These are phyloP conservation scores for Sipha maydis DNA, from an alignment of 2,888 invertebrate genomes.

Conservation along the genomic window DNA sequence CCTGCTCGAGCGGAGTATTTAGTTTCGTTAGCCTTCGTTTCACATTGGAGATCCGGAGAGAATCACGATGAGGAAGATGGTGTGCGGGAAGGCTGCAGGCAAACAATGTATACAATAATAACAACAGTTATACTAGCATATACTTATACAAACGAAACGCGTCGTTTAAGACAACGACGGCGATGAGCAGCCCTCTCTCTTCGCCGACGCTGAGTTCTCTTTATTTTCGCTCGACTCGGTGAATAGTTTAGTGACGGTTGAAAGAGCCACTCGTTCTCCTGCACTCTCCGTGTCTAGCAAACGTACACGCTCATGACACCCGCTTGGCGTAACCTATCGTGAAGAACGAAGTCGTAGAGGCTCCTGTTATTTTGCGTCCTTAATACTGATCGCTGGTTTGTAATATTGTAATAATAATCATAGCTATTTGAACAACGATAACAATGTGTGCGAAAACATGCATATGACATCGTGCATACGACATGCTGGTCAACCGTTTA, in stretches of 20 bases:
- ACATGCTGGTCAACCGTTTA: background rate
- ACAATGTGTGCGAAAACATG: background rate
- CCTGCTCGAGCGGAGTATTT: slow-evolving; percentile 9
- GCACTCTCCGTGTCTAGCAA: background rate
- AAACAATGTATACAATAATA: slow-evolving; percentile 27
- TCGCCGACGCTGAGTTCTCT: background rate
- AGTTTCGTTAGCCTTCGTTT: slow-evolving; percentile 47
- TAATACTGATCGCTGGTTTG: background rate
- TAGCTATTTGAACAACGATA: background rate
- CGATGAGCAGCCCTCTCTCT: background rate
- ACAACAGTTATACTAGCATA: background rate
- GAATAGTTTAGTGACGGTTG: slow-evolving; percentile 51
- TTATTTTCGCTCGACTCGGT: slow-evolving; percentile 27
- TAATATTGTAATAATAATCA: background rate
- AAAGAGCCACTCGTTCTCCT: slow-evolving; percentile 3
- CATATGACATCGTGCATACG: no score
- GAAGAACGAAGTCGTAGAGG: background rate
- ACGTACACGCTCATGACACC: no score
- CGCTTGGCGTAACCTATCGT: background rate
- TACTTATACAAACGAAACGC: slow-evolving; percentile 32
- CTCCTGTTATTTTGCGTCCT: no score
- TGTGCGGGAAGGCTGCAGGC: background rate
- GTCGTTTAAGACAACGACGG: slow-evolving; percentile 23
- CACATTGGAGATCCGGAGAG: background rate
- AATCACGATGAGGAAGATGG: no score